These are phyloP conservation scores for Thecophora atra DNA, from an alignment of 2,888 invertebrate genomes.

Conservation along the genomic window DNA sequence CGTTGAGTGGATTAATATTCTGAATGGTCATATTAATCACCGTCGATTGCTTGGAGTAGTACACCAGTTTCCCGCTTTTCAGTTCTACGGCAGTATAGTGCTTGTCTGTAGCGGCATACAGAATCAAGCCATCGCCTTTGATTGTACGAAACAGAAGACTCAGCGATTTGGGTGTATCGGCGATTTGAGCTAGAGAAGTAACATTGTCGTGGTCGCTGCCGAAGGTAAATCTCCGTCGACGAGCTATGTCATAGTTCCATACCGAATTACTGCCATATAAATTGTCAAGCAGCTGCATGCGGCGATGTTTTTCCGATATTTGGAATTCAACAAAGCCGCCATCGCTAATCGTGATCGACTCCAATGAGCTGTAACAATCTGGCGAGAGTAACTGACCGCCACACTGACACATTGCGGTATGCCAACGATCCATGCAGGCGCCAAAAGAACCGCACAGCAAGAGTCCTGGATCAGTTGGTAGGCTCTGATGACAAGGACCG, in stretches of 20 bases:
- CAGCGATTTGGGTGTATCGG: conserved; percentile 75
- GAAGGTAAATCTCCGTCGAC: conserved; percentile 62
- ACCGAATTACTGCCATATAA: conserved; percentile 78
- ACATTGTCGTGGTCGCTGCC: conserved; percentile 57
- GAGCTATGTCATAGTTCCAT: conserved; percentile 69
- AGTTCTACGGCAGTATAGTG: conserved; percentile 87
- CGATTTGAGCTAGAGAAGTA: conserved; percentile 57
- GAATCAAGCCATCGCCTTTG: conserved; percentile 80
- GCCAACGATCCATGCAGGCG: conserved; percentile 87
- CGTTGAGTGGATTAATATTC: conserved; percentile 72
- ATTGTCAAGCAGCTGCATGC: conserved; percentile 86
- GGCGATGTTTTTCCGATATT: conserved; percentile 83
- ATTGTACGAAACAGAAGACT: conserved; percentile 85
- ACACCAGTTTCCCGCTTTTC: conserved; percentile 78
- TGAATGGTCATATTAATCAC: conserved; percentile 84
- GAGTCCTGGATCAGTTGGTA: conserved; percentile 59
- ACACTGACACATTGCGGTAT: conserved; percentile 76
- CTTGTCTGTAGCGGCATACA: conserved; percentile 87
- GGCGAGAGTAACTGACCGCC: conserved; percentile 77
- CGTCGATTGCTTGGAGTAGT: conserved; percentile 79
- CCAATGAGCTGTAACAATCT: conserved; percentile 81
- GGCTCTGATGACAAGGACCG: conserved; percentile 71
- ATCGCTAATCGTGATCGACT: conserved; percentile 80
- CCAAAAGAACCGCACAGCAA: conserved; percentile 73
- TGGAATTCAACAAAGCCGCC: conserved; percentile 82